Evolutionary conservation across 2,113 vertebrate genomes (phyloP).

Genomic region (Hydropotes inermis): DNA sequence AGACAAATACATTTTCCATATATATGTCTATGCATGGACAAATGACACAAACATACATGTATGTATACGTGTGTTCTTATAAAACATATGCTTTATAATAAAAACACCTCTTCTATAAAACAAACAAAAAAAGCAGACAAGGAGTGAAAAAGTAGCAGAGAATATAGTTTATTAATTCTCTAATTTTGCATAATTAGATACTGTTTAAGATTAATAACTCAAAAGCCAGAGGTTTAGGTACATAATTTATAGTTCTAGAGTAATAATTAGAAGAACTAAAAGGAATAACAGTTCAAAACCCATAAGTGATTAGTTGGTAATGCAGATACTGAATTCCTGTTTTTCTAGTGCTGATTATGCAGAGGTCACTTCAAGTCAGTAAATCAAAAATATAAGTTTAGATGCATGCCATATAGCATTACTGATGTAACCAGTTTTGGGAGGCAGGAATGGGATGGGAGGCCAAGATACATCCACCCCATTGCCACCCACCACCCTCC

Average conservation of each 20-base stretch:
- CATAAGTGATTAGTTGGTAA: background rate
- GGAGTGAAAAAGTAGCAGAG: background rate
- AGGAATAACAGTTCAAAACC: background rate
- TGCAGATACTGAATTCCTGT: background rate
- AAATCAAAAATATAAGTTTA: background rate
- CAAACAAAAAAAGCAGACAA: background rate
- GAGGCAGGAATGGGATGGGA: background rate
- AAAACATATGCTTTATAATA: background rate
- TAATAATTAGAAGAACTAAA: background rate
- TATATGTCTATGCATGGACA: background rate
- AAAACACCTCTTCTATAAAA: background rate
- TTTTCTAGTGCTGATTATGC: background rate
- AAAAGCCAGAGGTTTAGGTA: background rate
- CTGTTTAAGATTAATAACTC: background rate
- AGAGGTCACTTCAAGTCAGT: background rate
- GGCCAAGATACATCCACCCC: background rate
- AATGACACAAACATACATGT: background rate
- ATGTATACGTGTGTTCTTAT: background rate
- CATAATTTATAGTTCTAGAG: background rate
- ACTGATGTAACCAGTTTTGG: background rate
- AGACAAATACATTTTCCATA: background rate
- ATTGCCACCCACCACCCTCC: background rate
- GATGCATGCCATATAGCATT: background rate
- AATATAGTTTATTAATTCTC: background rate
- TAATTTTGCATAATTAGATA: background rate